Percentiles rank a stretch among this genome's conserved stretches.
phyloP scores from a whole-genome alignment of 1,140 invertebrate genomes.

The Drosophila tropicalis region DNA sequence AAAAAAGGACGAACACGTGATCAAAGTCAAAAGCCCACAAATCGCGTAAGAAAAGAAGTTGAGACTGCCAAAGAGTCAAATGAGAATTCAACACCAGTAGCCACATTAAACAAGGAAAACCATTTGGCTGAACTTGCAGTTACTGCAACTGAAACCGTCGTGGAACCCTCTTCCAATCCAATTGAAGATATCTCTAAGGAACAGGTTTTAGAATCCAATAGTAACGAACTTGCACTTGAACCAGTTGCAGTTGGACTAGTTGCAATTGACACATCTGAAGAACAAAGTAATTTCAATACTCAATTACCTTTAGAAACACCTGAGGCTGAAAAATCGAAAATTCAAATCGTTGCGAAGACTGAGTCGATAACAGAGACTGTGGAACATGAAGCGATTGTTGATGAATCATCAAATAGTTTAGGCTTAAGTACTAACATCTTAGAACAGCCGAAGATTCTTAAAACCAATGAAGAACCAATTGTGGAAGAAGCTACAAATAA shows the following conservation, averaged over 20 bases:
- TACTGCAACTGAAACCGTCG: neutral
- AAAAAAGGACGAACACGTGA: constrained; percentile 46
- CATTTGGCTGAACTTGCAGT: neutral
- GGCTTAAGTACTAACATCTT: too few species aligned
- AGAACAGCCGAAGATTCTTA: too few species aligned
- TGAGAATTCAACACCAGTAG: neutral
- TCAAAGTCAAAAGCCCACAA: constrained; percentile 57
- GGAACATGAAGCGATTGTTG: neutral
- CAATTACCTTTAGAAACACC: neutral
- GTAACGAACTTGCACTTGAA: neutral
- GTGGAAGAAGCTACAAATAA: too few species aligned
- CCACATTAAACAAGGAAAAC: neutral
- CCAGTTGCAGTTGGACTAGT: neutral
- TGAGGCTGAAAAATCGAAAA: neutral
- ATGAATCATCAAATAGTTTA: too few species aligned
- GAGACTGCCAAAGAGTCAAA: neutral
- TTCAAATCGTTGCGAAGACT: too few species aligned
- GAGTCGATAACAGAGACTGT: neutral
- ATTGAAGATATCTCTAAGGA: neutral
- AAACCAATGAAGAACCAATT: too few species aligned
- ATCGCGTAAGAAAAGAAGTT: constrained; percentile 19
- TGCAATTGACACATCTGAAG: neutral
- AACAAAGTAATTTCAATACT: neutral
- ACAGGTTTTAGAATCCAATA: neutral
- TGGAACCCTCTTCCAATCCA: neutral